Base-by-base conservation (phyloP, 2,888 invertebrate genomes). In the Clistopyga incitator region DNA sequence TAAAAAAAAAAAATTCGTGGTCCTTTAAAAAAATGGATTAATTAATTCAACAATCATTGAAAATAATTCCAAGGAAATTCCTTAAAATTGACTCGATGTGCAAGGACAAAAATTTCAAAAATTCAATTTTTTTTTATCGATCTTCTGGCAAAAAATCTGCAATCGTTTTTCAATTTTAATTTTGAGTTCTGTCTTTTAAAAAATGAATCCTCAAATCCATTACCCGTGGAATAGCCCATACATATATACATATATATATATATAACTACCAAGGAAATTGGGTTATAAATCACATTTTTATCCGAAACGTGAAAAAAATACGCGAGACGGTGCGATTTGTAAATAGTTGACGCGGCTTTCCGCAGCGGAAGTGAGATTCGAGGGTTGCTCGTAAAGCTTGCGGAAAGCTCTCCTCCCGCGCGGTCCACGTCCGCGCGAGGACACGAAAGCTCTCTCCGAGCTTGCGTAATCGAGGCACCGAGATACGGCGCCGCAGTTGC, bases 391-490 rank as follows among this genome's bases (percentile, higher is more conserved):
- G 20, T 10, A 18, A 10, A 25, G 18, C 29, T 72, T 18, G 11
- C 71, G 18, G 54, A 59, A 0, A 54, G 15, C 23, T 71, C 34
- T 20, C 18, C 3, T 56, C 3, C 56, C 25, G 29, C 29, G 52
- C 54, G 23, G 6, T 42, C 34, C 23, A 47, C n/a, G 18, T 11
- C 23, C 54, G 59, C 29, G 45, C 8, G 29, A 29, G 61, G 45
- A 29, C 47, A 45, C 50, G 20, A 34, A 67, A 59, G 71, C 23
- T 75, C 64, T 75, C 64, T 29, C 76, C 59, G 83, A 80, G 83
- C 59, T 80, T 83, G 83, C 83, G 83, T 83, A 64, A 61, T 80
- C 38, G 76, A 13, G 34, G 2, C 78, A 20, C n/a, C 52, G 68
- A 47, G 59, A 52, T 65, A 65, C 79, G 65, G 54, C 71, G 65